A percentile compares a stretch with the other conserved stretches of the same genome.
Evolutionary conservation across 2,113 vertebrate genomes (phyloP).

Genomic region (Halcyon malimbica): DNA sequence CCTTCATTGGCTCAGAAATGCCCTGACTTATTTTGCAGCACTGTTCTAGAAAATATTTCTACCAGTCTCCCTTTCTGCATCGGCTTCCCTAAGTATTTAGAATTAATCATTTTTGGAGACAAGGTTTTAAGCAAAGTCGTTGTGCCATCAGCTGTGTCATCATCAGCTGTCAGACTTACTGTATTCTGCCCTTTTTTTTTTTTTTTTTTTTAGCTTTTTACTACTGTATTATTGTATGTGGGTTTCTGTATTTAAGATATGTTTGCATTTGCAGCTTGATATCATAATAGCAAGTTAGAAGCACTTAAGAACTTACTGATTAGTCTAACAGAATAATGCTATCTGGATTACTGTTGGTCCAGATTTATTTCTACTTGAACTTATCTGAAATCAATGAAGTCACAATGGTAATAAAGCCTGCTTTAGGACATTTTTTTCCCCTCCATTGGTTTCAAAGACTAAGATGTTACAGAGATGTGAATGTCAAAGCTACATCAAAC

Average conservation of each 20-base stretch:
- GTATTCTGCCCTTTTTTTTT: neutral
- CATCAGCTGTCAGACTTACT: neutral
- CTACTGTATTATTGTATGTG: neutral
- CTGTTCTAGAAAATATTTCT: neutral
- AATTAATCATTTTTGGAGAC: neutral
- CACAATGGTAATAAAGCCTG: neutral
- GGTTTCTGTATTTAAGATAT: neutral
- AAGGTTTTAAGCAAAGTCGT: neutral
- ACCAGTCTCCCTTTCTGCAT: neutral
- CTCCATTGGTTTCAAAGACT: conserved; percentile 21
- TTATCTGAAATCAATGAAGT: conserved; percentile 38
- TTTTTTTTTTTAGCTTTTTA: neutral
- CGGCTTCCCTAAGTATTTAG: neutral
- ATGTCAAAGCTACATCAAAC: conserved; percentile 37
- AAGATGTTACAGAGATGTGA: neutral
- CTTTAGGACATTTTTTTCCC: neutral
- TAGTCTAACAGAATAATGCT: neutral
- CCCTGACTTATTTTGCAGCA: neutral
- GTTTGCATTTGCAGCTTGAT: neutral
- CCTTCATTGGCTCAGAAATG: neutral
- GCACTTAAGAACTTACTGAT: no score
- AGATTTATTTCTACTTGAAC: conserved; percentile 14
- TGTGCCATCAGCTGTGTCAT: neutral
- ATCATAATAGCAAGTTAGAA: neutral
- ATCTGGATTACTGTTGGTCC: neutral